phyloP scores from a whole-genome alignment of 2,113 vertebrate genomes.

The Murina feae region DNA sequence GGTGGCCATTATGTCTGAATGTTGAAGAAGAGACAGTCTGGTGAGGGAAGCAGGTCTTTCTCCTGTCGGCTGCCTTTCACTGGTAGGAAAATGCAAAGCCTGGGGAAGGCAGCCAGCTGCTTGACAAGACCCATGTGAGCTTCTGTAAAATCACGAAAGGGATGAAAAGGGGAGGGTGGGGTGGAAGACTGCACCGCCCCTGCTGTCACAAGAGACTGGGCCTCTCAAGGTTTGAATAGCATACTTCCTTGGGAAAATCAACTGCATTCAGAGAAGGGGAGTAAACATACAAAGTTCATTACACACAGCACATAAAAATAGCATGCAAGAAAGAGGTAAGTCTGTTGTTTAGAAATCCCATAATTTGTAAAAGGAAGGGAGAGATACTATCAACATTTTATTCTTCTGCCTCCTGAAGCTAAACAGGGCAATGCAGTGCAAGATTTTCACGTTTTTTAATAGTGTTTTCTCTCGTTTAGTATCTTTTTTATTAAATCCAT shows the following conservation, averaged over 20 bases:
- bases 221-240: not conserved
- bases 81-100: slow-evolving; percentile 1
- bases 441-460: not conserved
- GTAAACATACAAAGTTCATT: slow-evolving; percentile 45
- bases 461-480: not conserved
- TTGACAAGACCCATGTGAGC: not conserved
- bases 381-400: not conserved
- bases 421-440: not conserved
- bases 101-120: not conserved
- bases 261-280: not conserved
- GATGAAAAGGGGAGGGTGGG: not conserved
- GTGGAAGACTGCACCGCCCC: rapidly evolving
- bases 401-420: not conserved
- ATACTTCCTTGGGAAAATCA: not conserved
- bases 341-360: slow-evolving; percentile 21
- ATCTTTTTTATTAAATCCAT: not conserved
- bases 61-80: not conserved
- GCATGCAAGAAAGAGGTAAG: not conserved
- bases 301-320: slow-evolving; percentile 33
- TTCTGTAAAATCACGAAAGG: not conserved
- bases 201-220: not conserved
- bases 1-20: not conserved
- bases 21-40: slow-evolving; percentile 43
- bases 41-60: slow-evolving; percentile 38
- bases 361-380: slow-evolving; percentile 22